Percentiles rank a stretch among this genome's conserved stretches.
Conservation (phyloP, 2,888 invertebrate species). For the Psylliodes chrysocephalus region DNA sequence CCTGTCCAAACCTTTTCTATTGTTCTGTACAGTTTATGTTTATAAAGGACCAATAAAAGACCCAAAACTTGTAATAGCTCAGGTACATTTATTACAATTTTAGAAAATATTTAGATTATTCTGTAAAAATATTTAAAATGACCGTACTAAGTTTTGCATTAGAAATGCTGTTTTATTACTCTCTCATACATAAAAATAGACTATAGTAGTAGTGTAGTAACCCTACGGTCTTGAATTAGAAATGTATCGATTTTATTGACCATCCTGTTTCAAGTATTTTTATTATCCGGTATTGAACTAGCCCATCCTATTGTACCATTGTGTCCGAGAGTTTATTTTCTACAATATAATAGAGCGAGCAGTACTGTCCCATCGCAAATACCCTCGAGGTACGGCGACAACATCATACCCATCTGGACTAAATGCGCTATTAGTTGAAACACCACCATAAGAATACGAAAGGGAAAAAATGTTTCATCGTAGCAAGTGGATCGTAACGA, state of each 20-base stretch:
- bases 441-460: constrained; percentile 8
- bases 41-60: no score
- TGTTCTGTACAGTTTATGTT: no score
- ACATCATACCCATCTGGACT: constrained; percentile 15
- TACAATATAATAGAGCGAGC: constrained; percentile 11
- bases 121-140: no score
- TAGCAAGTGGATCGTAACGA: constrained; percentile 18
- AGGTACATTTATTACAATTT: no score
- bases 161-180: no score
- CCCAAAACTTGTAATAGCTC: no score
- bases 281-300: constrained; percentile 12
- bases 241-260: not conserved
- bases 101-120: no score
- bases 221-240: no score
- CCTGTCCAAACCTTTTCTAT: no score
- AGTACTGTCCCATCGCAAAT: constrained; percentile 10
- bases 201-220: no score
- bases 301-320: constrained; percentile 19
- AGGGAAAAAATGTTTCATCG: constrained; percentile 6
- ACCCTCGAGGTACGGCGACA: constrained; percentile 11
- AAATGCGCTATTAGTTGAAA: constrained; percentile 18
- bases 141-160: no score
- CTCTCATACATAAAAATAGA: no score
- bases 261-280: not conserved
- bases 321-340: constrained; percentile 13